Conservation (phyloP, 2,888 invertebrate genomes). For the Marasmarcha lunaedactyla region DNA sequence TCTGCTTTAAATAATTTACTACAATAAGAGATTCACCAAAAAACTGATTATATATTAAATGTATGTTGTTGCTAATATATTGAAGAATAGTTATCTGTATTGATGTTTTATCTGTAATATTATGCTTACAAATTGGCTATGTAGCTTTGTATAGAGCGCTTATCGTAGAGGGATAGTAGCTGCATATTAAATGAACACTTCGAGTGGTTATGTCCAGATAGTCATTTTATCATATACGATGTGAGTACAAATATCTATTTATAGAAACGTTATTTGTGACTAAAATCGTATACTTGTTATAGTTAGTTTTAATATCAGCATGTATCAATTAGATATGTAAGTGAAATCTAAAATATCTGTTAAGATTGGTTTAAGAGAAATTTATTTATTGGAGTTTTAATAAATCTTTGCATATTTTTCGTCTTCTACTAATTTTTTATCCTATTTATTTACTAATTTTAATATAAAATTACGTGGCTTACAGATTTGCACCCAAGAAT, state of each 20-base stretch:
- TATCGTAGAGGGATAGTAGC: slow-evolving; percentile 18
- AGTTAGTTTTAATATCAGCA: background rate
- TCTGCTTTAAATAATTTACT: too few relatives aligned
- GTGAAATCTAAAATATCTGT: too few relatives aligned
- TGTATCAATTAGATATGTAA: background rate
- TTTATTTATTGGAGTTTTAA: too few relatives aligned
- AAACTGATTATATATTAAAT: too few relatives aligned
- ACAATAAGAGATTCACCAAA: too few relatives aligned
- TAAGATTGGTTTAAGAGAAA: too few relatives aligned
- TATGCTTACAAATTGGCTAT: slow-evolving; percentile 43
- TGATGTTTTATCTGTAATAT: slow-evolving; percentile 48
- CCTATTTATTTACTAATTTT: slow-evolving; percentile 1
- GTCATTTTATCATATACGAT: slow-evolving; percentile 35
- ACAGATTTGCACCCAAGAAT: slow-evolving; percentile 66
- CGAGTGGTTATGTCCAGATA: slow-evolving; percentile 44
- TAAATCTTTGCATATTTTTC: background rate
- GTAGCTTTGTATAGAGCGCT: slow-evolving; percentile 23
- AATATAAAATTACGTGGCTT: slow-evolving; percentile 17
- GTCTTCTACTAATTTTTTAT: background rate
- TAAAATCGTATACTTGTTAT: background rate
- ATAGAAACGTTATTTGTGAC: slow-evolving; percentile 14
- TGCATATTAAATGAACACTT: slow-evolving; percentile 43
- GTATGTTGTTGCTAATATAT: too few relatives aligned
- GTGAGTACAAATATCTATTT: slow-evolving; percentile 28
- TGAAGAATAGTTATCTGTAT: slow-evolving; percentile 28